Evolutionary conservation across 2,888 invertebrate genomes (phyloP).

Genomic region (Anthoptus insignis): DNA sequence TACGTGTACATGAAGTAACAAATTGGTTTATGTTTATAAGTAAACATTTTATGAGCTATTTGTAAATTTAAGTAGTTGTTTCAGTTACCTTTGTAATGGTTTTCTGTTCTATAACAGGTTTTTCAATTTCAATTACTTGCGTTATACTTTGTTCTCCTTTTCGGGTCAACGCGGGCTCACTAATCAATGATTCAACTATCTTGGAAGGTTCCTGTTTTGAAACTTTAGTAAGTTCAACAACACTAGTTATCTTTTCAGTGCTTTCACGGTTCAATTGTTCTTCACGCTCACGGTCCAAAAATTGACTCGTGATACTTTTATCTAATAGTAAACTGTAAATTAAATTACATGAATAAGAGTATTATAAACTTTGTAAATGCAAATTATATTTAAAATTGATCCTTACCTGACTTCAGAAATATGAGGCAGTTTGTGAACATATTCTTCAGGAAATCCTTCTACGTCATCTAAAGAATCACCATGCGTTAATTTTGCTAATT

Average conservation of each 20-base stretch:
- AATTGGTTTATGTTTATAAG: slow-evolving; percentile 1
- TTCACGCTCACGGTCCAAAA: slow-evolving; percentile 72
- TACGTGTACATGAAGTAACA: not conserved
- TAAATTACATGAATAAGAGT: too few relatives aligned
- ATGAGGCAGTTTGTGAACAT: slow-evolving; percentile 78
- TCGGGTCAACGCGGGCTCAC: slow-evolving; percentile 2
- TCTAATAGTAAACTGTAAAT: slow-evolving; percentile 62
- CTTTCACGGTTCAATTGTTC: slow-evolving; percentile 72
- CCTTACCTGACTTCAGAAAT: slow-evolving; percentile 80
- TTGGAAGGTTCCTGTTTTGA: slow-evolving; percentile 19
- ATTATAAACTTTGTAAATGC: too few relatives aligned
- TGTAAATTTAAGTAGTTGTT: slow-evolving; percentile 8
- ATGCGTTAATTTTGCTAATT: slow-evolving; percentile 71
- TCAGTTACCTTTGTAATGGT: slow-evolving; percentile 34
- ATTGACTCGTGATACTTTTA: slow-evolving; percentile 66
- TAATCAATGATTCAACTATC: slow-evolving; percentile 19
- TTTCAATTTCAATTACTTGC: slow-evolving; percentile 18
- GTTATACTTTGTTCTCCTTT: slow-evolving; percentile 25
- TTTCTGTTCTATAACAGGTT: slow-evolving; percentile 37
- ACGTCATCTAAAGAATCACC: slow-evolving; percentile 85
- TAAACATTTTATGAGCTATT: not conserved
- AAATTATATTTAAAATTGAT: too few relatives aligned
- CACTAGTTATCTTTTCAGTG: slow-evolving; percentile 18
- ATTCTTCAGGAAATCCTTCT: slow-evolving; percentile 84
- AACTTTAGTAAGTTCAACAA: slow-evolving; percentile 6